A percentile compares a stretch with the other conserved stretches of the same genome.
Evolutionary conservation across 2,113 vertebrate genomes (phyloP).

Genomic region (Muntiacus muntjak): DNA sequence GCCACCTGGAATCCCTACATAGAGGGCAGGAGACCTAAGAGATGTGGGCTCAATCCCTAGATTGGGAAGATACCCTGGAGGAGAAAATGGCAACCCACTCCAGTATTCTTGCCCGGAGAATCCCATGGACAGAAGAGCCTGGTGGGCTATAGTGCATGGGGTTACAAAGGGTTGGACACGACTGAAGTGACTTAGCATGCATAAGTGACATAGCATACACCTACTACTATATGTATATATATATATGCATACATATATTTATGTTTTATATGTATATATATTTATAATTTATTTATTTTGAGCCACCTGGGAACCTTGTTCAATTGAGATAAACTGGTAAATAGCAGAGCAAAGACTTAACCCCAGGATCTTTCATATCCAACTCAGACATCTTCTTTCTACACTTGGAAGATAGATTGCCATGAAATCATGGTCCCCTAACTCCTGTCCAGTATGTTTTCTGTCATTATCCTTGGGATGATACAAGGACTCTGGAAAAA

Average conservation of each 20-base stretch:
- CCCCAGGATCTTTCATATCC: neutral
- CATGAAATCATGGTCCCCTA: neutral
- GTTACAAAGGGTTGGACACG: neutral
- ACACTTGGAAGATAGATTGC: neutral
- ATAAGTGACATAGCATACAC: neutral
- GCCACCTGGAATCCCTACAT: neutral
- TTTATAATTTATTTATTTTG: neutral
- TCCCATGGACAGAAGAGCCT: neutral
- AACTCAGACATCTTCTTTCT: neutral
- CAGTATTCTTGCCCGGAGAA: neutral
- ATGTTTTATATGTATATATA: neutral
- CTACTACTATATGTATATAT: neutral
- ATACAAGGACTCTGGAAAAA: neutral
- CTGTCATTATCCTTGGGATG: neutral
- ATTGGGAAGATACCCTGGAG: neutral
- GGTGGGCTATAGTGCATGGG: neutral
- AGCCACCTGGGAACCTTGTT: neutral
- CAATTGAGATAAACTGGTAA: neutral
- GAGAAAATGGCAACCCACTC: neutral
- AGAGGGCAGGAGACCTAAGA: neutral
- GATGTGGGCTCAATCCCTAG: neutral
- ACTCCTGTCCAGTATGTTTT: fast-evolving
- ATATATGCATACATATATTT: too few relatives aligned
- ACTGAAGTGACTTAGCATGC: neutral
- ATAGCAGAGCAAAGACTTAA: neutral